Conservation (phyloP, 2,888 invertebrate genomes). For the Asteroscopus sphinx region DNA sequence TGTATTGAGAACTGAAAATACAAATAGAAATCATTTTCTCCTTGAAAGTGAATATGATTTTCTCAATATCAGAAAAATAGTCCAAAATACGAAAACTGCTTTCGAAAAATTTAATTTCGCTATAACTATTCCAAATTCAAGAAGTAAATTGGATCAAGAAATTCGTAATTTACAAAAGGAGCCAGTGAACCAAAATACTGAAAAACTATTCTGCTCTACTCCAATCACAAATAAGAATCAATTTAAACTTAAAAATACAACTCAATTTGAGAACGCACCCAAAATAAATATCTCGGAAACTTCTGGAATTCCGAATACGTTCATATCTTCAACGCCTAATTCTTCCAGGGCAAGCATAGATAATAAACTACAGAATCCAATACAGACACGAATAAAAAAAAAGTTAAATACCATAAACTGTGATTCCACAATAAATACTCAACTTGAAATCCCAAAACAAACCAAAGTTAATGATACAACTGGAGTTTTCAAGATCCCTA, state of each 20-base stretch:
- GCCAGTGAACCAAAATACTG: background rate
- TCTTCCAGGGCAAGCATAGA: background rate
- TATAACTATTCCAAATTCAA: background rate
- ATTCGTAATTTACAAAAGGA: background rate
- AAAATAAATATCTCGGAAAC: background rate
- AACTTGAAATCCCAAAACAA: background rate
- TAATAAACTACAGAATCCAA: slow-evolving; percentile 2
- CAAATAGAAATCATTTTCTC: background rate
- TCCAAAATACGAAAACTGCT: background rate
- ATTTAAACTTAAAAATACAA: background rate
- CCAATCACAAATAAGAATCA: slow-evolving; percentile 20
- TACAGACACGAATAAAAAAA: slow-evolving; percentile 21
- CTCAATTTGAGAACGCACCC: background rate
- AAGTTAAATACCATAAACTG: slow-evolving; percentile 6
- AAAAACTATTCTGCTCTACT: background rate
- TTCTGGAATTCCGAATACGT: background rate
- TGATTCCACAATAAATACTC: background rate
- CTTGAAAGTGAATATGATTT: background rate
- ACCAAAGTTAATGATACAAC: slow-evolving; percentile 1
- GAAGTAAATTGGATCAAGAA: background rate
- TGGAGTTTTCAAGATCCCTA: slow-evolving; percentile 39
- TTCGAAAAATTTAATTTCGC: background rate
- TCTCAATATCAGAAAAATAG: slow-evolving; percentile 2
- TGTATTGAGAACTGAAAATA: slow-evolving; percentile 1
- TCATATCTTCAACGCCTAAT: background rate